Evolutionary conservation across 2,113 vertebrate species (phyloP).

Genomic region (Desmodus rotundus): DNA sequence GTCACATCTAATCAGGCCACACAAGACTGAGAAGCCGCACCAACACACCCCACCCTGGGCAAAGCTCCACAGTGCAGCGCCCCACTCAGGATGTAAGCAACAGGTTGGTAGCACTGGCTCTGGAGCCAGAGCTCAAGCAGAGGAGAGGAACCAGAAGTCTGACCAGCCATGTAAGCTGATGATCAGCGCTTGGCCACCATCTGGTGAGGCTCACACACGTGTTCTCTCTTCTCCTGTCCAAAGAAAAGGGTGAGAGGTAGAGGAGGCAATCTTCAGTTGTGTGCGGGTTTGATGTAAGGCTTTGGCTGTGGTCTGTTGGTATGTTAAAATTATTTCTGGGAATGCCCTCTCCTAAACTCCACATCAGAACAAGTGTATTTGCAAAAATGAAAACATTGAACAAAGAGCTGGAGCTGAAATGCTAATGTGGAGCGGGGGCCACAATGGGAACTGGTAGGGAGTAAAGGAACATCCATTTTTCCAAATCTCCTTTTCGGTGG

Average conservation of each 20-base stretch:
- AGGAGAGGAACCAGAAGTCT: conserved; percentile 11
- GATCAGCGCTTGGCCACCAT: conserved; percentile 1
- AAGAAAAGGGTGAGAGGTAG: conserved; percentile 41
- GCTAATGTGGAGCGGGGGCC: conserved; percentile 53
- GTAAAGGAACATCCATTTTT: background rate
- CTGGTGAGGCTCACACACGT: conserved; percentile 34
- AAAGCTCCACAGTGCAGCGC: conserved; percentile 6
- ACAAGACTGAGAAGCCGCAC: conserved; percentile 68
- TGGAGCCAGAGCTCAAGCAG: conserved; percentile 37
- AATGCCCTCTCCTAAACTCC: conserved; percentile 77
- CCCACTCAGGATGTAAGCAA: conserved; percentile 16
- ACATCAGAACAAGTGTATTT: conserved; percentile 81
- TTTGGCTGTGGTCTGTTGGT: conserved; percentile 80
- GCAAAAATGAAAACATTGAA: conserved; percentile 86
- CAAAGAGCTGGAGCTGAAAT: conserved; percentile 68
- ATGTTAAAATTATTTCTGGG: conserved; percentile 84
- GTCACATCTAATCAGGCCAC: conserved; percentile 67
- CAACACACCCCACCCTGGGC: conserved; percentile 4
- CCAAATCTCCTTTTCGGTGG: background rate
- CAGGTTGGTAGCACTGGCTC: background rate
- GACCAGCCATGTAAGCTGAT: background rate
- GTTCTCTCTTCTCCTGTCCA: conserved; percentile 35
- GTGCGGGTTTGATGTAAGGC: conserved; percentile 83
- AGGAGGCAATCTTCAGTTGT: conserved; percentile 73
- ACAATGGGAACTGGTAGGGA: conserved; percentile 80